A percentile compares a stretch with the other conserved stretches of the same genome.
These are phyloP conservation scores for Orthosia gracilis DNA, from an alignment of 2,888 invertebrate species.

Conservation along the genomic window DNA sequence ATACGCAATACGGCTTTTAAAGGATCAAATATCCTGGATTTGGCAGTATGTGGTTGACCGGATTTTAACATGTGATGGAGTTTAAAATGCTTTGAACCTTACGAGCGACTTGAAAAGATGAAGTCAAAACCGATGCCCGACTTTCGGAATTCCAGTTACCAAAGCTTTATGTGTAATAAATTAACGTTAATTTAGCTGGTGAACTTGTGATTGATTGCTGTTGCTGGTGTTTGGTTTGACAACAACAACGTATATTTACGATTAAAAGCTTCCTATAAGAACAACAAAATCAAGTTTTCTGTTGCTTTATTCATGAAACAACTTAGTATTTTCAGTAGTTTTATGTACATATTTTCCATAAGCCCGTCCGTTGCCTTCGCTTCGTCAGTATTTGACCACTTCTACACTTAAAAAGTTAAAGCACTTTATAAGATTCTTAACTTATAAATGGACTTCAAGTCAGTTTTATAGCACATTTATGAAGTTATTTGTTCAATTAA, in stretches of 20 bases:
- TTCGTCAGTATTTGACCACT: conserved; percentile 25
- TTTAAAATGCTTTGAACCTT: conserved; percentile 9
- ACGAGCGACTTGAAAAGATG: neutral
- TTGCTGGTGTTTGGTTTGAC: neutral
- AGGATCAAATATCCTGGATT: conserved; percentile 73
- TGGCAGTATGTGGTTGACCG: conserved; percentile 25
- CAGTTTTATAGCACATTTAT: conserved; percentile 53
- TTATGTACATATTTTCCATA: neutral
- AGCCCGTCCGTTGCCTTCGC: neutral
- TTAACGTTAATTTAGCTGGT: neutral
- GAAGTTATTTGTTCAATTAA: conserved; percentile 54
- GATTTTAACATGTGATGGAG: conserved; percentile 2
- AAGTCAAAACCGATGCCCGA: neutral
- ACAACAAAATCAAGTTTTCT: neutral
- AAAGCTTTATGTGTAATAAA: neutral
- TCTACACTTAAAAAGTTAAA: conserved; percentile 30
- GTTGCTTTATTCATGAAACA: conserved; percentile 1
- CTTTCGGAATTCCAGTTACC: neutral
- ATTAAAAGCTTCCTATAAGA: neutral
- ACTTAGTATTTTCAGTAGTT: neutral
- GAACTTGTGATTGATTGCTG: neutral
- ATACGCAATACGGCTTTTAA: conserved; percentile 72
- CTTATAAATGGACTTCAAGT: conserved; percentile 34
- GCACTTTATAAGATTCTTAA: conserved; percentile 23
- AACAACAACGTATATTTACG: neutral